A percentile compares a stretch with the other conserved stretches of the same genome.
These are phyloP conservation scores for Emydura subglobosa DNA, from an alignment of 2,113 vertebrate genomes.

Conservation along the genomic window DNA sequence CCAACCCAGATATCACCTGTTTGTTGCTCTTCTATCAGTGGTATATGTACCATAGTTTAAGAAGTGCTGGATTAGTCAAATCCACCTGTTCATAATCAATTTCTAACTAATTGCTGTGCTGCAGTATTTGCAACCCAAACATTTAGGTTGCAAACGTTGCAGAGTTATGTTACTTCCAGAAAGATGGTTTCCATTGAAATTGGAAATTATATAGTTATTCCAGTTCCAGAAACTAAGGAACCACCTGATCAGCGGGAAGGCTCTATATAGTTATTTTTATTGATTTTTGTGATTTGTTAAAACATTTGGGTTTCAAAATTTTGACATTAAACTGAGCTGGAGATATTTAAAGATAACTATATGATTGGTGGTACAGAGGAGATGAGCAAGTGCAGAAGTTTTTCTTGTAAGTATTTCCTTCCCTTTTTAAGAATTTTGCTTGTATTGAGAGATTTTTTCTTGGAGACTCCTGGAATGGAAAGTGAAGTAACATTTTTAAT, in stretches of 20 bases:
- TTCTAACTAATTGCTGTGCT: background rate
- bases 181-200: background rate
- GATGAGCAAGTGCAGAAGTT: background rate
- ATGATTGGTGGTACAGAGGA: background rate
- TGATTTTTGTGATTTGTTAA: background rate
- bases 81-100: background rate
- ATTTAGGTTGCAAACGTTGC: background rate
- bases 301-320: rapidly evolving
- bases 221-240: too few relatives aligned
- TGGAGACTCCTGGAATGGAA: background rate
- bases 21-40: background rate
- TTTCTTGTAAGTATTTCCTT: background rate
- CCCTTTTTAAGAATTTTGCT: background rate
- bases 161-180: background rate
- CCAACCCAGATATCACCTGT: background rate
- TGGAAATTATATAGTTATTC: background rate
- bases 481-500: background rate
- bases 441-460: background rate
- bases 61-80: background rate
- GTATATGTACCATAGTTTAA: background rate
- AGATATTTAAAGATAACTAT: background rate
- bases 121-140: background rate
- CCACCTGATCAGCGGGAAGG: too few relatives aligned
- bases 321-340: background rate
- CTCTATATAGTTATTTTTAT: background rate